Conservation (phyloP, 2,888 invertebrate species). For the Fissipunctia ypsillon region DNA sequence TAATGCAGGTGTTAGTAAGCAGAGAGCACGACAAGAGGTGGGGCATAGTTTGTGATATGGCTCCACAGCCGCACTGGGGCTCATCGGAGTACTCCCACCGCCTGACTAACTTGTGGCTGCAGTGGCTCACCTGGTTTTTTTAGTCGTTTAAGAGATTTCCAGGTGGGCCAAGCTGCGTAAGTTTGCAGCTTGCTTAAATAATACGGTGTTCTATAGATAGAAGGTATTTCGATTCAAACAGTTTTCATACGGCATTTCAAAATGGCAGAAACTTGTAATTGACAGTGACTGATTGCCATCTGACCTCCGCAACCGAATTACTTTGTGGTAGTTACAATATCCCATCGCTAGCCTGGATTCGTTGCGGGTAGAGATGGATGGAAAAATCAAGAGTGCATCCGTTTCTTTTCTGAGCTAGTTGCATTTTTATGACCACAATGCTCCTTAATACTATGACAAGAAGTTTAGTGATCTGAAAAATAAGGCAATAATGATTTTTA, state of each 20-base stretch:
- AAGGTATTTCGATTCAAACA: background rate
- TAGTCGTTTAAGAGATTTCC: background rate
- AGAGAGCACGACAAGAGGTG: background rate
- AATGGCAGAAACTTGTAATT: background rate
- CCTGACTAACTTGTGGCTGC: background rate
- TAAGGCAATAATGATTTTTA: slow-evolving; percentile 56
- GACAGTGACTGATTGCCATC: background rate
- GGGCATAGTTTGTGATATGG: background rate
- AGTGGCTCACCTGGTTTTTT: background rate
- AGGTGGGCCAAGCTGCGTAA: background rate
- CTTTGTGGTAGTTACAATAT: background rate
- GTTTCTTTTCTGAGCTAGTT: background rate
- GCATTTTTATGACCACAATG: background rate
- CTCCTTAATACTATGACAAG: background rate
- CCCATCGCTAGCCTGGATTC: background rate
- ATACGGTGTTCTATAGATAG: background rate
- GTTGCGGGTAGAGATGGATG: background rate
- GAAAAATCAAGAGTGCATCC: background rate
- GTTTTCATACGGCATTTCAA: background rate
- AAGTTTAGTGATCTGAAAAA: slow-evolving; percentile 48
- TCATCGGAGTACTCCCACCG: background rate
- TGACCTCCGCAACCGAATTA: background rate
- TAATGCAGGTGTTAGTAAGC: background rate
- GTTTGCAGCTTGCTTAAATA: background rate
- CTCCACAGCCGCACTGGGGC: background rate